Evolutionary conservation across 2,888 invertebrate genomes (phyloP).

Genomic region (Hyposoter dolosus): DNA sequence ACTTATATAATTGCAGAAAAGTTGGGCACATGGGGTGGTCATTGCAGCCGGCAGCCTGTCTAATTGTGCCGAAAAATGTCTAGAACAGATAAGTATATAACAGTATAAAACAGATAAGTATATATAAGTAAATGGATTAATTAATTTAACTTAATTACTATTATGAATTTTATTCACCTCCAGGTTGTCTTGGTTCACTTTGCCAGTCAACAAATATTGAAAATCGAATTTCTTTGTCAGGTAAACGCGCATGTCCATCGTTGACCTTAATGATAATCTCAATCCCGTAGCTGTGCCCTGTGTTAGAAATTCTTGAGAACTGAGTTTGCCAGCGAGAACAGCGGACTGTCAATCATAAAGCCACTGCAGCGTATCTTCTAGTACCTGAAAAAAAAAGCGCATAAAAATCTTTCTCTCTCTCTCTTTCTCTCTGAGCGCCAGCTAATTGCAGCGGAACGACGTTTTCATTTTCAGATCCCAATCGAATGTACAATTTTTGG

Average conservation of each 20-base stretch:
- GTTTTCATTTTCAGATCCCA: no score
- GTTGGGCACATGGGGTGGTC: background rate
- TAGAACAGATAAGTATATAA: background rate
- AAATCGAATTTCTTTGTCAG: background rate
- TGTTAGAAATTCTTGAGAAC: background rate
- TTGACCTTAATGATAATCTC: background rate
- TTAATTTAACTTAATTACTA: background rate
- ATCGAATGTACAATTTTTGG: background rate
- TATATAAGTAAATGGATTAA: no score
- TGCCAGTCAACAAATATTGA: slow-evolving; percentile 1
- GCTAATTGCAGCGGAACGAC: no score
- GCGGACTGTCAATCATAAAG: background rate
- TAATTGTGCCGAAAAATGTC: no score
- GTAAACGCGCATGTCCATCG: background rate
- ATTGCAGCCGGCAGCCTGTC: background rate
- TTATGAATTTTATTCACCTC: background rate
- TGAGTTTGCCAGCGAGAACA: background rate
- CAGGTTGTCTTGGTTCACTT: slow-evolving; percentile 2
- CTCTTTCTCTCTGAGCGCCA: background rate
- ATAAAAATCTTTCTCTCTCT: background rate
- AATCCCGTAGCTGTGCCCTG: background rate
- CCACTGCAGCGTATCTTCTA: background rate
- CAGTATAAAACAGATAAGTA: no score
- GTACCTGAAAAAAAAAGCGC: background rate
- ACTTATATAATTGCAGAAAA: background rate